Evolutionary conservation across 2,797 vertebrate species (phyloP).

Genomic region (Pantherophis alleghaniensis): DNA sequence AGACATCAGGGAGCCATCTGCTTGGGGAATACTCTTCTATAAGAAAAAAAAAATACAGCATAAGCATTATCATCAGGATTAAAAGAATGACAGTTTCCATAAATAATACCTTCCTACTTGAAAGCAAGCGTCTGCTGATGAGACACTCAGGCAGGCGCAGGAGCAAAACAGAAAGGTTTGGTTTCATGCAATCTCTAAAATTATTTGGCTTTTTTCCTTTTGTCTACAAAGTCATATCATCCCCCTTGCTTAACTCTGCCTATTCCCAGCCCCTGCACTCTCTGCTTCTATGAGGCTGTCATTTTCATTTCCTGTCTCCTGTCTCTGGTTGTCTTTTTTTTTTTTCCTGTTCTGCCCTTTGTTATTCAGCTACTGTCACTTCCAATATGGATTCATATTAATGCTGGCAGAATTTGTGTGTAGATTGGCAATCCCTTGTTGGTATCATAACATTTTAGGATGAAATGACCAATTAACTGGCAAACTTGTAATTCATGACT

Average conservation of each 20-base stretch:
- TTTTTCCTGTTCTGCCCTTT: background rate
- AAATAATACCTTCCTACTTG: slow-evolving; percentile 4
- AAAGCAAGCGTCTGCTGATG: background rate
- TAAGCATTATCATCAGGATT: background rate
- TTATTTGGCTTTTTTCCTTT: background rate
- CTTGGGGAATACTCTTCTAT: background rate
- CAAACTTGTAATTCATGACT: background rate
- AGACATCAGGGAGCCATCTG: background rate
- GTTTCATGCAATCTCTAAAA: background rate
- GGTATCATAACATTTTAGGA: background rate
- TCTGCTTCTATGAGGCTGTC: slow-evolving; percentile 24
- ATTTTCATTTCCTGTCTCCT: slow-evolving; percentile 18
- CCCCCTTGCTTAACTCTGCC: background rate
- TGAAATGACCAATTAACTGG: background rate
- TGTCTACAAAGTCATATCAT: slow-evolving; percentile 9
- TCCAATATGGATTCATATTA: background rate
- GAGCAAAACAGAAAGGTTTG: background rate
- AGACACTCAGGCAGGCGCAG: background rate
- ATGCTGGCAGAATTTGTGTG: background rate
- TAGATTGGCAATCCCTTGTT: background rate
- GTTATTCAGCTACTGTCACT: background rate
- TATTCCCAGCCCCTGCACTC: slow-evolving; percentile 1
- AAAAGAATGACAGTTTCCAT: background rate
- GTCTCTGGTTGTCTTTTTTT: background rate
- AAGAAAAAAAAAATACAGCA: background rate